These are phyloP conservation scores for Odontothrips loti DNA, from an alignment of 2,888 invertebrate species.

Conservation along the genomic window DNA sequence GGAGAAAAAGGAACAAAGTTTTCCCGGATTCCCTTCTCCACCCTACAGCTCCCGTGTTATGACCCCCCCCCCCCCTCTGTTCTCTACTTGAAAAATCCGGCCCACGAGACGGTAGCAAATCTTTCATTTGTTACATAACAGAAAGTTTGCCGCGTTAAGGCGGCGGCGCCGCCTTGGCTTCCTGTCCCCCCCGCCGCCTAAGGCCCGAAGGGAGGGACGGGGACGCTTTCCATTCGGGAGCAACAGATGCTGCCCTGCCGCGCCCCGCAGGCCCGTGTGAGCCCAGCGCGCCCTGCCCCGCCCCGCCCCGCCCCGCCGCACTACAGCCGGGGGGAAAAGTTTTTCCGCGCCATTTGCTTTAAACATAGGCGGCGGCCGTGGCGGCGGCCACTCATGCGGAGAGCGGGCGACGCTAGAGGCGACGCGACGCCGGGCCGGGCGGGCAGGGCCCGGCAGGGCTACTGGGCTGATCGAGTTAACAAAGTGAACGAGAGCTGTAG, in stretches of 20 bases:
- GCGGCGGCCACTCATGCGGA: not conserved
- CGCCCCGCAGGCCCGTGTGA: not conserved
- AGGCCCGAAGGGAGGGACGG: not conserved
- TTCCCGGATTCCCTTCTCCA: not conserved
- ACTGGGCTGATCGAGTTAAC: too few relatives aligned
- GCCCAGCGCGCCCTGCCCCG: not conserved
- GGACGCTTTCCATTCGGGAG: not conserved
- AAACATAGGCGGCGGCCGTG: not conserved
- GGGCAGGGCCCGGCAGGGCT: not conserved
- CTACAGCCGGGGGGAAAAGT: not conserved
- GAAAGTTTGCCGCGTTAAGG: not conserved
- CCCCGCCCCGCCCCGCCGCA: not conserved
- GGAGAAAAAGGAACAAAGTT: not conserved
- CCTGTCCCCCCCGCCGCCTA: too few relatives aligned
- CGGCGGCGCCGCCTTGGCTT: too few relatives aligned
- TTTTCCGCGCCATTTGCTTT: constrained; percentile 18
- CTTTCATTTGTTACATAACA: constrained; percentile 6
- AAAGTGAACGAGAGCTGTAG: too few relatives aligned
- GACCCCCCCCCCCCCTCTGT: not conserved
- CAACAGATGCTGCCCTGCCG: constrained; percentile 11
- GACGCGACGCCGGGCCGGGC: not conserved
- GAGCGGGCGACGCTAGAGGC: not conserved
- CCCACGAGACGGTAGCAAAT: not conserved
- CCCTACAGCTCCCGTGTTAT: not conserved
- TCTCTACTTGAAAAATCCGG: not conserved